phyloP scores from a whole-genome alignment of 2,888 invertebrate genomes.

The Cheilosia urbana region DNA sequence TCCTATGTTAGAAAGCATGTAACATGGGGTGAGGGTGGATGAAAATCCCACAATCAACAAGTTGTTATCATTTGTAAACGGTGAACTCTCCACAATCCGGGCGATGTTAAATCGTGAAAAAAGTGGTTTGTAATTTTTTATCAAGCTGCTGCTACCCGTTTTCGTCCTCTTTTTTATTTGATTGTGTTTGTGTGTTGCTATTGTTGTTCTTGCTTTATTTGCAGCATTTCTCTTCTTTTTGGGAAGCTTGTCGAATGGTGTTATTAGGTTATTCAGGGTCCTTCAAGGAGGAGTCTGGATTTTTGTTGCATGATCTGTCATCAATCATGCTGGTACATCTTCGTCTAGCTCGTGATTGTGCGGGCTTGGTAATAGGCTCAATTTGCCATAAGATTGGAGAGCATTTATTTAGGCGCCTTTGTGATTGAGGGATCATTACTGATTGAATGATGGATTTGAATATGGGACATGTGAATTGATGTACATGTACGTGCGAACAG shows the following conservation, averaged over 20 bases:
- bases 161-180: conserved; percentile 29
- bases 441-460: neutral
- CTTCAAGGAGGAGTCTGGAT: conserved; percentile 33
- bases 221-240: conserved; percentile 9
- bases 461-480: neutral
- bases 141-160: conserved; percentile 66
- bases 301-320: conserved; percentile 55
- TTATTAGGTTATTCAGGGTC: conserved; percentile 63
- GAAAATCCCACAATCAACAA: conserved; percentile 77
- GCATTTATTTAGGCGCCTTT: conserved; percentile 8
- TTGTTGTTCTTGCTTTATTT: conserved; percentile 6
- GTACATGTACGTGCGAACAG: no score
- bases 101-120: conserved; percentile 78
- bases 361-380: conserved; percentile 56
- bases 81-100: conserved; percentile 77
- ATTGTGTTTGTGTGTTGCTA: conserved; percentile 25
- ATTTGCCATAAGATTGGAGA: conserved; percentile 54
- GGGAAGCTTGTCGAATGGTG: conserved; percentile 21
- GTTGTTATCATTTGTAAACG: conserved; percentile 78
- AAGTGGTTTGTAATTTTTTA: conserved; percentile 77
- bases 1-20: conserved; percentile 52
- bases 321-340: conserved; percentile 55
- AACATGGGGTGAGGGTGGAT: conserved; percentile 50
- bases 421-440: neutral
- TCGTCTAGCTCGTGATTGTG: conserved; percentile 8